These are phyloP conservation scores for Holacanthella duospinosa DNA, from an alignment of 2,888 invertebrate species.

Conservation along the genomic window DNA sequence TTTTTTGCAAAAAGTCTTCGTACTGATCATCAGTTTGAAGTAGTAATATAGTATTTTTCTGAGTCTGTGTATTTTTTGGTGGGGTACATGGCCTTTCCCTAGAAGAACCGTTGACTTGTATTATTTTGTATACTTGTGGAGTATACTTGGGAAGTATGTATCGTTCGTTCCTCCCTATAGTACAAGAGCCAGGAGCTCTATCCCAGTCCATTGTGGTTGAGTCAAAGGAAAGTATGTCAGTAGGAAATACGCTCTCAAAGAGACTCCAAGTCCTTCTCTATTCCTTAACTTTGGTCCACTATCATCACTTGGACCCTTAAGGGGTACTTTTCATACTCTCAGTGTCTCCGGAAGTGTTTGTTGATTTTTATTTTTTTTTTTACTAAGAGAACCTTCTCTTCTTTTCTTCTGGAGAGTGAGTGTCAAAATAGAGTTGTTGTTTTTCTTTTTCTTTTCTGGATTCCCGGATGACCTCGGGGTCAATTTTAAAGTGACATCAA, in stretches of 20 bases:
- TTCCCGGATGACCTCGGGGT: no score
- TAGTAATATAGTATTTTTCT: no score
- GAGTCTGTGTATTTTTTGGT: no score
- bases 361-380: no score
- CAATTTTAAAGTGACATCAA: neutral
- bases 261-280: neutral
- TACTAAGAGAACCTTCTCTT: no score
- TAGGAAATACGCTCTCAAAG: slow-evolving; percentile 37
- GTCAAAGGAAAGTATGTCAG: slow-evolving; percentile 37
- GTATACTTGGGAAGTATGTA: neutral
- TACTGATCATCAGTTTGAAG: no score
- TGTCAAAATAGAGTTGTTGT: no score
- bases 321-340: neutral
- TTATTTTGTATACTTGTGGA: neutral
- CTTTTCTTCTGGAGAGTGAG: neutral
- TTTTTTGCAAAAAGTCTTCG: no score
- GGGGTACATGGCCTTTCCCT: neutral
- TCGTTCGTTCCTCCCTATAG: neutral
- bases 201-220: slow-evolving; percentile 27
- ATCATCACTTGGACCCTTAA: neutral
- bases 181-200: no score
- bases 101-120: neutral
- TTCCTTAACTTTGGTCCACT: neutral
- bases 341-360: no score
- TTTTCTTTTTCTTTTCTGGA: no score